Evolutionary conservation across 2,888 invertebrate genomes (phyloP).

Genomic region (Amiota communis): DNA sequence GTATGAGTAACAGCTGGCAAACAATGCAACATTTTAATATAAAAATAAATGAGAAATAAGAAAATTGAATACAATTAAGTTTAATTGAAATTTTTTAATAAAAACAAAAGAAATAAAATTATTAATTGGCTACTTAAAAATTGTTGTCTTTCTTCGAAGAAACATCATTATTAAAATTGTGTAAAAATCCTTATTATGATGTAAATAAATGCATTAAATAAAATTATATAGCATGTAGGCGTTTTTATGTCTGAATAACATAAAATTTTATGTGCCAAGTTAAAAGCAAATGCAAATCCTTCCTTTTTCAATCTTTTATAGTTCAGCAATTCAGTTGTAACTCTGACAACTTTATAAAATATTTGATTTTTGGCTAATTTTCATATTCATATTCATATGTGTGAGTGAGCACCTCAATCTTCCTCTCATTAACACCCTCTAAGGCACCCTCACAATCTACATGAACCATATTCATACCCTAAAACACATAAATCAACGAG

Average conservation of each 20-base stretch:
- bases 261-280: no score
- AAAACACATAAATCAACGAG: constrained; percentile 42
- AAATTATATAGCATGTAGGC: no score
- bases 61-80: constrained; percentile 59
- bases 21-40: background rate
- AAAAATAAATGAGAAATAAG: constrained; percentile 13
- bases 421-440: constrained; percentile 27
- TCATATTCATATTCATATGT: no score
- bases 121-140: no score
- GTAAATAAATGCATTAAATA: no score
- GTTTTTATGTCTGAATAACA: no score
- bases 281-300: no score
- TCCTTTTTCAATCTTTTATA: no score
- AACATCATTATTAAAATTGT: no score
- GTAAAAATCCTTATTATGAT: no score
- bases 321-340: background rate
- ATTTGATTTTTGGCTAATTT: no score
- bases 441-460: constrained; percentile 30
- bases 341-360: background rate
- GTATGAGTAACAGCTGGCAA: constrained; percentile 48
- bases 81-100: constrained; percentile 1
- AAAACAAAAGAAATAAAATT: constrained; percentile 42
- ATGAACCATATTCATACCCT: constrained; percentile 14
- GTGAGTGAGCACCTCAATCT: background rate
- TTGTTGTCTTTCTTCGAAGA: no score